Base-by-base conservation (phyloP, 2,113 vertebrate genomes). In the Zootoca vivipara region DNA sequence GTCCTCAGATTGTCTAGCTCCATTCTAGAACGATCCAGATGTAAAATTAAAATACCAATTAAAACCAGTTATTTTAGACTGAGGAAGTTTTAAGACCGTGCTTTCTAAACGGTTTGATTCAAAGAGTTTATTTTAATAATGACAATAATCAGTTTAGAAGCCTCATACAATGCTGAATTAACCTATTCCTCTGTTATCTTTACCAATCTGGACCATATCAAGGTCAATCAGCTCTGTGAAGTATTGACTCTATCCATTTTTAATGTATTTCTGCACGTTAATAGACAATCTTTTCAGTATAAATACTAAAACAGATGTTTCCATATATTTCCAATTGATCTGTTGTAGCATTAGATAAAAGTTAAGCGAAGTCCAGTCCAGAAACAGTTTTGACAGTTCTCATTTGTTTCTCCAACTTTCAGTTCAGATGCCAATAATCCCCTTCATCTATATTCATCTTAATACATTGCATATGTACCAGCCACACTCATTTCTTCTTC, bases 401-500 rank as follows among this genome's bases (percentile, higher is more conserved):
- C 64, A 42, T 26, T 92, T 87, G 81, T 83, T 90, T 46, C 52
- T 87, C 24, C 73, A 46, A 75, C 67, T 82, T 78, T 91, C 75
- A 82, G 40, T 89, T 92, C 42, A 28, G 80, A 78, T 83, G 83
- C 85, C 78, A 58, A 0, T 3, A 58, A 0, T 3, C 82, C 22
- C 0, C 40, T 42, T 58, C 58, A 56, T 75, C 7, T 73, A 83
- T 56, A 13, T 56, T 77, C 4, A 0, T 20, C 86, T 72, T 78
- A 46, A n/a, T 62, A n/a, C 1, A 26, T 0, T 0, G 80, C 9
- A 28, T 52, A 0, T 0, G 80, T 13, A 83, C 72, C 81, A 73
- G 58, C 2, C 0, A 1, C 1, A 2, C 16, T 97, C 92, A 97
- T 89, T 97, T 97, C 93, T 99, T 99, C 96, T 99, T 99, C 97